Percentiles rank a stretch among this genome's conserved stretches.
These are phyloP conservation scores for Dissostichus mawsoni DNA, from an alignment of 2,113 vertebrate genomes.

Conservation along the genomic window DNA sequence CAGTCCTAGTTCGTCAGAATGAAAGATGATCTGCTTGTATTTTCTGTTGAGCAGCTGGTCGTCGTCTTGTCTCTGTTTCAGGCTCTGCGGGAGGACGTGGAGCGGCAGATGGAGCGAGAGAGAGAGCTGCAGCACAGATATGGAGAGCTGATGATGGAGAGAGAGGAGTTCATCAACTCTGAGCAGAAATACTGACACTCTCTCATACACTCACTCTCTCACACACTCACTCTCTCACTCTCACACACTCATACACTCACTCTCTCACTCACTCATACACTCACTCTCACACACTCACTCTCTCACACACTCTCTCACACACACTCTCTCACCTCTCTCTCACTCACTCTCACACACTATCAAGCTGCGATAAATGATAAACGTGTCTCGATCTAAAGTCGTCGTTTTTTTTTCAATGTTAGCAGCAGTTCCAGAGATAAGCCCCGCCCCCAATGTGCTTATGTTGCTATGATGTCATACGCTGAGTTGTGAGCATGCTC, in stretches of 20 bases:
- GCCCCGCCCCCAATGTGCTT: constrained; percentile 66
- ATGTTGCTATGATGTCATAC: constrained; percentile 47
- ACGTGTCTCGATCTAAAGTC: too few species aligned
- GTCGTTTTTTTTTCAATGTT: background rate
- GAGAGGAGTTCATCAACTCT: constrained; percentile 84
- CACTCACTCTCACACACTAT: too few species aligned
- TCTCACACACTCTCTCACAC: too few species aligned
- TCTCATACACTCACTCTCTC: too few species aligned
- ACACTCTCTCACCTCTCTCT: too few species aligned
- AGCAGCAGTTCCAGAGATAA: background rate
- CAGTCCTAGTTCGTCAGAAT: too few species aligned
- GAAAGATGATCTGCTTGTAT: too few species aligned
- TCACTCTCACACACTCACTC: too few species aligned
- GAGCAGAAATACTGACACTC: constrained; percentile 71
- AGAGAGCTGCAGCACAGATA: constrained; percentile 97
- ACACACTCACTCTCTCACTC: too few species aligned
- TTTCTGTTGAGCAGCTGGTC: too few species aligned
- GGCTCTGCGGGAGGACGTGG: constrained; percentile 96
- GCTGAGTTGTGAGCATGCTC: constrained; percentile 63
- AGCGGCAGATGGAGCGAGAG: constrained; percentile 95
- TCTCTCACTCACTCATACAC: too few species aligned
- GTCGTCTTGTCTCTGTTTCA: constrained; percentile 51
- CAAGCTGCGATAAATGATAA: too few species aligned
- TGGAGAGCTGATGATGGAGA: constrained; percentile 93
- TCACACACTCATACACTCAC: background rate